A percentile compares a stretch with the other conserved stretches of the same genome.
Conservation (phyloP, 1,140 invertebrate species). For the Drosophila sucinea region DNA sequence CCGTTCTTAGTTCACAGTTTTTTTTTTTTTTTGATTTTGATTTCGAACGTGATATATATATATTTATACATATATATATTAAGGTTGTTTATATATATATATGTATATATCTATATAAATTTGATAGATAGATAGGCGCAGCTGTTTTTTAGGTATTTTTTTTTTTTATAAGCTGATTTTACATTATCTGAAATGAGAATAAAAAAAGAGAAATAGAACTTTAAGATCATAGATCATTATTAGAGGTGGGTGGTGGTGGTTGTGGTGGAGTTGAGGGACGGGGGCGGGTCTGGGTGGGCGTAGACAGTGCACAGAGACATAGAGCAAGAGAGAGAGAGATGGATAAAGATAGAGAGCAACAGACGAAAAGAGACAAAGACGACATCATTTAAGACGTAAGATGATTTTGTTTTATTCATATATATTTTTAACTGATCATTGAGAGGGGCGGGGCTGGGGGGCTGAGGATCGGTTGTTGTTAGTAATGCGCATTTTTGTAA, state of each 20-base stretch:
- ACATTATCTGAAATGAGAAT: slow-evolving; percentile 82
- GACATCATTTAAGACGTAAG: slow-evolving; percentile 12
- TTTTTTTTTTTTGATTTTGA: slow-evolving; percentile 55
- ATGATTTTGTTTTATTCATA: slow-evolving; percentile 35
- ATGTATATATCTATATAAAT: slow-evolving; percentile 42
- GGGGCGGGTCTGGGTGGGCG: neutral
- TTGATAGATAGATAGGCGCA: slow-evolving; percentile 40
- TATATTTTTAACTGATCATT: slow-evolving; percentile 53
- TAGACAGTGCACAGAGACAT: slow-evolving; percentile 21
- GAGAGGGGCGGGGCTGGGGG: neutral
- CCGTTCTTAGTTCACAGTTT: slow-evolving; percentile 58
- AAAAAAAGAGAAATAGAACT: slow-evolving; percentile 72
- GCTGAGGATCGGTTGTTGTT: slow-evolving; percentile 18
- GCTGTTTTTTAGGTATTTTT: slow-evolving; percentile 45
- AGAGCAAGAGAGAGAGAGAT: slow-evolving; percentile 40
- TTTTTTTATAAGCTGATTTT: slow-evolving; percentile 75
- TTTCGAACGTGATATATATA: slow-evolving; percentile 55
- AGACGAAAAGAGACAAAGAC: slow-evolving; percentile 36
- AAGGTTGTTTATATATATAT: slow-evolving; percentile 17
- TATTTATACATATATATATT: slow-evolving; percentile 44
- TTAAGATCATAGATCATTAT: slow-evolving; percentile 55
- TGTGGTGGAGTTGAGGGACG: neutral
- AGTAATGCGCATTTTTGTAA: slow-evolving; percentile 47
- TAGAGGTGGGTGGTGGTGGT: neutral
- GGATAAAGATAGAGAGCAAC: slow-evolving; percentile 21